Conservation (phyloP, 2,888 invertebrate species). For the Bimastos eiseni region DNA sequence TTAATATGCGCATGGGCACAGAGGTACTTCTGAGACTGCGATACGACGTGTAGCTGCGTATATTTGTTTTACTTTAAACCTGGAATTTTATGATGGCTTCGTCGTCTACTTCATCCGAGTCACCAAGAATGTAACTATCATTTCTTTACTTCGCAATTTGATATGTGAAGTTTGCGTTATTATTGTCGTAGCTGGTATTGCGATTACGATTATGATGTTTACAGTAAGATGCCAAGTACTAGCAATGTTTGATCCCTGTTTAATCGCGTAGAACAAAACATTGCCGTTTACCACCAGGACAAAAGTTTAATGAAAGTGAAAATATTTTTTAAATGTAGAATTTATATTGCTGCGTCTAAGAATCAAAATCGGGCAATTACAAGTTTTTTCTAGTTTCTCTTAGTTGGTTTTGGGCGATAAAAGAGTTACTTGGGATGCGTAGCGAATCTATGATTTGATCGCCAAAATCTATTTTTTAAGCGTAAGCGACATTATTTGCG, state of each 20-base stretch:
- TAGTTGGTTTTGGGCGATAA: too few relatives aligned
- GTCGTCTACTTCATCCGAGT: background rate
- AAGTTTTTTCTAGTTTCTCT: too few relatives aligned
- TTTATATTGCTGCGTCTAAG: too few relatives aligned
- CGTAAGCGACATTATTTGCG: too few relatives aligned
- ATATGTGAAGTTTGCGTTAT: background rate
- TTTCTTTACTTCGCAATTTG: background rate
- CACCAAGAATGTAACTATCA: background rate
- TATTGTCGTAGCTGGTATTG: background rate
- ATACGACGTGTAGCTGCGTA: background rate
- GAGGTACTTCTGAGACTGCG: background rate
- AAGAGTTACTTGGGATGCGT: background rate
- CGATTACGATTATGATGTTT: background rate
- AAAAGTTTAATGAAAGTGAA: too few relatives aligned
- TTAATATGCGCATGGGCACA: background rate
- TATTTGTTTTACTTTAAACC: background rate
- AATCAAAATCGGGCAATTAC: too few relatives aligned
- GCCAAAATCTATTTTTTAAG: too few relatives aligned
- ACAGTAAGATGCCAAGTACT: background rate
- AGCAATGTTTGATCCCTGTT: background rate
- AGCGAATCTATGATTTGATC: too few relatives aligned
- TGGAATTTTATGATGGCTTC: constrained; percentile 5
- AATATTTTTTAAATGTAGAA: too few relatives aligned
- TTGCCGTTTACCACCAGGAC: too few relatives aligned
- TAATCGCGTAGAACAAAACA: too few relatives aligned